Conservation (phyloP, 2,113 vertebrate genomes). For the Sisor rabdophorus region DNA sequence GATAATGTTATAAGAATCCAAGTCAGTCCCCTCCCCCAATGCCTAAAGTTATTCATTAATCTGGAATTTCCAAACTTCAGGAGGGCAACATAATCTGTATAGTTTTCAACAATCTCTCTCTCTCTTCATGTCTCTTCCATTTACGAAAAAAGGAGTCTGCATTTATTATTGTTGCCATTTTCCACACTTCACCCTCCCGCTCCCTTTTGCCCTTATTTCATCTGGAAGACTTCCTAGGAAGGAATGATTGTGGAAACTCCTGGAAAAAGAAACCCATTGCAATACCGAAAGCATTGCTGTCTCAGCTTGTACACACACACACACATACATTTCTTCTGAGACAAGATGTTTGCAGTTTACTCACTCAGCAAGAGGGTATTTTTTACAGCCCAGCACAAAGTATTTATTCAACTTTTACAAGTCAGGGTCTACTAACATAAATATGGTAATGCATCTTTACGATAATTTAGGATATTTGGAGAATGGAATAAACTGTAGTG, state of each 20-base stretch:
- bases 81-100: slow-evolving; percentile 9
- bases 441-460: neutral
- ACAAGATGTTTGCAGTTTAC: neutral
- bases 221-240: slow-evolving; percentile 47
- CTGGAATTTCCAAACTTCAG: slow-evolving; percentile 69
- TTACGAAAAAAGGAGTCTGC: neutral
- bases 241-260: slow-evolving; percentile 52
- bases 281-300: slow-evolving; percentile 21
- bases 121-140: neutral
- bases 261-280: slow-evolving; percentile 40
- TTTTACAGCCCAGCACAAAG: slow-evolving; percentile 11
- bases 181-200: neutral
- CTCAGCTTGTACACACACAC: slow-evolving; percentile 23
- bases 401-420: slow-evolving; percentile 5
- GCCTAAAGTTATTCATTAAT: slow-evolving; percentile 67
- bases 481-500: neutral
- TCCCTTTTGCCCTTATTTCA: slow-evolving; percentile 28
- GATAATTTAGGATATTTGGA: neutral
- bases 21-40: slow-evolving; percentile 50
- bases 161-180: slow-evolving; percentile 10
- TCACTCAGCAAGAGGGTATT: neutral
- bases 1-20: slow-evolving; percentile 37
- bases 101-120: neutral
- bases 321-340: slow-evolving; percentile 14
- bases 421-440: neutral